These are phyloP conservation scores for Cheirogaleus major DNA, from an alignment of 2,797 vertebrate genomes.

Conservation along the genomic window DNA sequence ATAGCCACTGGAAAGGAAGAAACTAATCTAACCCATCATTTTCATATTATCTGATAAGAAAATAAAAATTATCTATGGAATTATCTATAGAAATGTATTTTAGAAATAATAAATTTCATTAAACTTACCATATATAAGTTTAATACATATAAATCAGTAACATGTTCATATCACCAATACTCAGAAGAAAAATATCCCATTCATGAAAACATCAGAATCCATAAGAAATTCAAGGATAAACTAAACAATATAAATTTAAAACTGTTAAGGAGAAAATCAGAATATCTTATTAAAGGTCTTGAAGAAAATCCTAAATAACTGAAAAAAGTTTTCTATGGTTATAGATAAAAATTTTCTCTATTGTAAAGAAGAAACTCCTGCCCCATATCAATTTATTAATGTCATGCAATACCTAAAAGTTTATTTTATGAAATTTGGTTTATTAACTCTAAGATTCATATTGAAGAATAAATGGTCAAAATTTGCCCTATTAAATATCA, in stretches of 20 bases:
- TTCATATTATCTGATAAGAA: neutral
- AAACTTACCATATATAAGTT: neutral
- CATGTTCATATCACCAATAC: neutral
- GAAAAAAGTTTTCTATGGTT: neutral
- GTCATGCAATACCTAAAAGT: neutral
- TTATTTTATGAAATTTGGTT: neutral
- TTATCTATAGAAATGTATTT: neutral
- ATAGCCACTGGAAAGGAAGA: neutral
- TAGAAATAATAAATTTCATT: neutral
- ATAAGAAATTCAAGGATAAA: neutral
- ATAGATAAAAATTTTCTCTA: neutral
- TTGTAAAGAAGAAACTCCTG: neutral
- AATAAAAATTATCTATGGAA: neutral
- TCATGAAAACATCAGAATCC: neutral
- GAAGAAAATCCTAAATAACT: neutral
- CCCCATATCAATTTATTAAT: neutral
- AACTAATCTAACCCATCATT: neutral
- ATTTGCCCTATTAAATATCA: neutral
- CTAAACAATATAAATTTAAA: neutral
- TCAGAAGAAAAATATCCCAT: neutral
- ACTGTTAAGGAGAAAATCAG: neutral
- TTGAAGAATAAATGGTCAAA: neutral
- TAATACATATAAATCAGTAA: neutral
- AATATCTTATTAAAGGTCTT: neutral
- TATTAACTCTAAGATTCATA: neutral